phyloP scores from a whole-genome alignment of 2,797 vertebrate genomes.

The Helarctos malayanus region DNA sequence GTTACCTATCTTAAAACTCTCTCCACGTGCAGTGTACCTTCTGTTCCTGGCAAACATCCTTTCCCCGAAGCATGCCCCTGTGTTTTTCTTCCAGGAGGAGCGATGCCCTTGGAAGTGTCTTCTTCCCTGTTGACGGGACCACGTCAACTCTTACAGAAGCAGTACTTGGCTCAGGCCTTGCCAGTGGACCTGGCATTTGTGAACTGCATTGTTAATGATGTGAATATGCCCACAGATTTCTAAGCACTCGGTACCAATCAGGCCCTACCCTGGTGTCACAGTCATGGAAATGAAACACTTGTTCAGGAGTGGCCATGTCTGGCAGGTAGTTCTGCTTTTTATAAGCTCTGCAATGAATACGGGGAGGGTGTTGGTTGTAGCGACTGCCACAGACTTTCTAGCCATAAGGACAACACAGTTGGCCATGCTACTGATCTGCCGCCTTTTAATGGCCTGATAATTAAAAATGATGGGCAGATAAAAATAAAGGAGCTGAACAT shows the following conservation, averaged over 20 bases:
- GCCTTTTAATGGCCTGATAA: conserved; percentile 87
- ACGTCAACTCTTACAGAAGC: neutral
- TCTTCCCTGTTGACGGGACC: neutral
- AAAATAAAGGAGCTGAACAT: conserved; percentile 77
- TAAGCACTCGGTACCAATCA: neutral
- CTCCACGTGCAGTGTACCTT: conserved; percentile 24
- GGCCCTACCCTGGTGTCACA: neutral
- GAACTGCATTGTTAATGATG: neutral
- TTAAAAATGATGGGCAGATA: conserved; percentile 86
- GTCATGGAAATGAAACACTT: conserved; percentile 31
- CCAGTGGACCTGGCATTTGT: neutral
- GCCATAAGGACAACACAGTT: conserved; percentile 75
- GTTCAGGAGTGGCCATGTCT: neutral
- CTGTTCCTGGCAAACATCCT: conserved; percentile 67
- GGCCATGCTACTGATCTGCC: conserved; percentile 82
- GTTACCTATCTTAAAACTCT: conserved; percentile 71
- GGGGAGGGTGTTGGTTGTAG: neutral
- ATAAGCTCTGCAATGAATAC: conserved; percentile 45
- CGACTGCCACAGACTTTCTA: conserved; percentile 75
- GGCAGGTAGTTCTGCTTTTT: conserved; percentile 35
- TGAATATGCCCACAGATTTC: neutral
- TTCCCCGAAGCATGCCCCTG: conserved; percentile 62
- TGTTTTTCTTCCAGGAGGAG: conserved; percentile 64
- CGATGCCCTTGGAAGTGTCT: neutral
- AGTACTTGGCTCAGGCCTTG: neutral